phyloP scores from a whole-genome alignment of 1,140 invertebrate species.

The Wiebesia pumilae region DNA sequence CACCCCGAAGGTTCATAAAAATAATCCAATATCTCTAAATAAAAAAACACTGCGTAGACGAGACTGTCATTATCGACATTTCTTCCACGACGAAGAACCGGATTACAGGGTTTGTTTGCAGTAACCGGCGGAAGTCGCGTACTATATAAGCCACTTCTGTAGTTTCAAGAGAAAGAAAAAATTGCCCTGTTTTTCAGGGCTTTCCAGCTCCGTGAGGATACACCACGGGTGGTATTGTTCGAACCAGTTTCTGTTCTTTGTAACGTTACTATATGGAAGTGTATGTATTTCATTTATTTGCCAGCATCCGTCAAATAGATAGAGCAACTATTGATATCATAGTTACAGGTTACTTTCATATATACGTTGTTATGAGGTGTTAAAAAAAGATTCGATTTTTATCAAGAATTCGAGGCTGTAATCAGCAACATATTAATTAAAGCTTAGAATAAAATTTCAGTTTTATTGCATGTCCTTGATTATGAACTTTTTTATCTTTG shows the following conservation, averaged over 20 bases:
- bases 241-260: neutral
- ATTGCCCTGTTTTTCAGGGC: slow-evolving; percentile 14
- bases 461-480: too few relatives aligned
- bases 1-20: neutral
- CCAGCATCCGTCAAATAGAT: neutral
- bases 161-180: neutral
- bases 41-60: neutral
- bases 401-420: too few relatives aligned
- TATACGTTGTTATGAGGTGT: neutral
- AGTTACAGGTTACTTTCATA: slow-evolving; percentile 2
- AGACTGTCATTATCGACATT: neutral
- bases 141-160: slow-evolving; percentile 3
- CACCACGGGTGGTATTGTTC: neutral
- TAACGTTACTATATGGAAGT: neutral
- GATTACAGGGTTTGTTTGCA: neutral
- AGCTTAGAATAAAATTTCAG: too few relatives aligned
- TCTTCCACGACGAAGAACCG: slow-evolving; percentile 20
- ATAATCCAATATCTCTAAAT: neutral
- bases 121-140: neutral
- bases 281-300: neutral
- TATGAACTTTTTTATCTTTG: too few relatives aligned
- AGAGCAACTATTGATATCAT: too few relatives aligned
- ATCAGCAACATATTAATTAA: too few relatives aligned
- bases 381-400: too few relatives aligned
- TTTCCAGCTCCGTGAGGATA: neutral